Conservation (phyloP, 2,888 invertebrate genomes). For the Anaspis maculata region DNA sequence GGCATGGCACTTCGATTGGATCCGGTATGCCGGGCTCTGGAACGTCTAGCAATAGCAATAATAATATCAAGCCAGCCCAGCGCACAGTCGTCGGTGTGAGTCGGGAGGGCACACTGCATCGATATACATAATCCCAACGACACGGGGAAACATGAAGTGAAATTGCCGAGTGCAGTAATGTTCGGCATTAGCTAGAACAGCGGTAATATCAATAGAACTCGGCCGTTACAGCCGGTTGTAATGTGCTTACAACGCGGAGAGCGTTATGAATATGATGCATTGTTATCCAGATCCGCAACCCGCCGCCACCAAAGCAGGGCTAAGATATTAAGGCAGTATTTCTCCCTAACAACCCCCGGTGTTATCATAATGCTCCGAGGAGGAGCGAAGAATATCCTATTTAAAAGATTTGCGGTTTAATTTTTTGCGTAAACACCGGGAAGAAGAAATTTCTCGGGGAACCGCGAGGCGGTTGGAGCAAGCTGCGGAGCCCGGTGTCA, state of each 20-base stretch:
- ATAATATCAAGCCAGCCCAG: too few species aligned
- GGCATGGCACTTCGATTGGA: too few species aligned
- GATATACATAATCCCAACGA: constrained; percentile 13
- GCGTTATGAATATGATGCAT: constrained; percentile 34
- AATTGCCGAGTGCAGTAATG: constrained; percentile 15
- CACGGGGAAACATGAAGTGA: constrained; percentile 11
- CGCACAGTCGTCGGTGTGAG: too few species aligned
- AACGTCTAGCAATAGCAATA: too few species aligned
- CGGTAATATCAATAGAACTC: constrained; percentile 27
- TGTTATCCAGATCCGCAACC: constrained; percentile 26
- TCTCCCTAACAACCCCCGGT: constrained; percentile 30
- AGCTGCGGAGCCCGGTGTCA: constrained; percentile 21
- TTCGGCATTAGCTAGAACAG: constrained; percentile 19
- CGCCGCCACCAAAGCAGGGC: constrained; percentile 18
- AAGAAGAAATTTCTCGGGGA: constrained; percentile 15
- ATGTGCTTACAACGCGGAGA: constrained; percentile 28
- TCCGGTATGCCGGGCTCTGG: too few species aligned
- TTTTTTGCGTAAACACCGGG: constrained; percentile 32
- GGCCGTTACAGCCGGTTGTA: constrained; percentile 29
- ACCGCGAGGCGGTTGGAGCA: too few species aligned
- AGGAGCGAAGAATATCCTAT: constrained; percentile 28
- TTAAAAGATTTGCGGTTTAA: constrained; percentile 37
- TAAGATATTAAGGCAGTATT: constrained; percentile 35
- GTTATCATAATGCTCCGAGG: constrained; percentile 33
- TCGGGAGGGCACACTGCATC: constrained; percentile 2